Evolutionary conservation across 2,797 vertebrate genomes (phyloP).

Genomic region (Oryzias sinensis): DNA sequence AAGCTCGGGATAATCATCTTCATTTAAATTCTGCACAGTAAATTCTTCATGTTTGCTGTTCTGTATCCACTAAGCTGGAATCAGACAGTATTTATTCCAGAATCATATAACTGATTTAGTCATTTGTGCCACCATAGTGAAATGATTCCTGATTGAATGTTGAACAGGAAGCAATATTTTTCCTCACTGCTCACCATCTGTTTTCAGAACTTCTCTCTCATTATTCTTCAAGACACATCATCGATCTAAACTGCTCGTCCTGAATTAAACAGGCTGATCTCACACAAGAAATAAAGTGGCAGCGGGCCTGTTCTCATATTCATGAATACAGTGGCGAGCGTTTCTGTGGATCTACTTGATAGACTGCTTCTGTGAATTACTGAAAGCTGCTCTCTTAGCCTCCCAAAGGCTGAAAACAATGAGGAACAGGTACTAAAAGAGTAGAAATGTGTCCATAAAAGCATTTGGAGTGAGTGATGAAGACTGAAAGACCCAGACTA

Average conservation of each 20-base stretch:
- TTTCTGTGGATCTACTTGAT: constrained; percentile 43
- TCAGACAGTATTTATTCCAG: too few relatives aligned
- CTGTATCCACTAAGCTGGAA: too few relatives aligned
- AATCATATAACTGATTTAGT: too few relatives aligned
- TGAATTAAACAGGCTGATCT: constrained; percentile 37
- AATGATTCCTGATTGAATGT: too few relatives aligned
- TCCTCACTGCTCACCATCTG: constrained; percentile 8
- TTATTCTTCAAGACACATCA: constrained; percentile 25
- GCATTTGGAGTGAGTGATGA: neutral
- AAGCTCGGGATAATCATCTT: too few relatives aligned
- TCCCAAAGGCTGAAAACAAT: constrained; percentile 61
- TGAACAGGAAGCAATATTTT: neutral
- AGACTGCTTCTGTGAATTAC: constrained; percentile 47
- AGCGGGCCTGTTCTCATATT: constrained; percentile 56
- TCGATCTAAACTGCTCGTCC: constrained; percentile 24
- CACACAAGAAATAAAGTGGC: constrained; percentile 23
- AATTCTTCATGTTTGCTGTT: too few relatives aligned
- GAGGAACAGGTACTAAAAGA: constrained; percentile 41
- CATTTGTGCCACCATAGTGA: too few relatives aligned
- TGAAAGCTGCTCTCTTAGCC: constrained; percentile 30
- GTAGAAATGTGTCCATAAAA: constrained; percentile 10
- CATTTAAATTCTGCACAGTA: too few relatives aligned
- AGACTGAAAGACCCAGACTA: too few relatives aligned
- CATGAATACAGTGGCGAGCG: constrained; percentile 49
- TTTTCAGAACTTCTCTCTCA: constrained; percentile 4